These are phyloP conservation scores for Anas platyrhynchos DNA, from an alignment of 2,113 vertebrate species.

Conservation along the genomic window DNA sequence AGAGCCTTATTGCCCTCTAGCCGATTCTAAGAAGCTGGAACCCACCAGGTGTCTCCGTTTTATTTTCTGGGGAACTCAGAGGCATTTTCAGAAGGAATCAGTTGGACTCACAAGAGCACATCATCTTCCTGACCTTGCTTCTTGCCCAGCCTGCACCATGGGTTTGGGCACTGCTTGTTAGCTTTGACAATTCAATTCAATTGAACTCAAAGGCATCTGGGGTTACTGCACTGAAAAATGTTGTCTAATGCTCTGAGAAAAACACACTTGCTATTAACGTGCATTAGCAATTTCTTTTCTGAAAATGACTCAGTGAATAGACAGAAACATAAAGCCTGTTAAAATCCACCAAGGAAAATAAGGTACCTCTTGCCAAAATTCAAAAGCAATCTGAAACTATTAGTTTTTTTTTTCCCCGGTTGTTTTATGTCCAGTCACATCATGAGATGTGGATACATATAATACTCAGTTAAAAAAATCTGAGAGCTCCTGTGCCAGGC, in stretches of 20 bases:
- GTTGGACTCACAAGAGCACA: neutral
- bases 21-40: neutral
- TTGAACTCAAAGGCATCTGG: neutral
- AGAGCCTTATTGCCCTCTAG: neutral
- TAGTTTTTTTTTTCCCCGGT: neutral
- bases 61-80: neutral
- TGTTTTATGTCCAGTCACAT: neutral
- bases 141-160: fast-evolving
- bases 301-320: neutral
- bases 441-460: fast-evolving
- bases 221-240: neutral
- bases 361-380: neutral
- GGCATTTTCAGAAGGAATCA: neutral
- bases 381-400: neutral
- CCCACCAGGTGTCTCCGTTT: neutral
- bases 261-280: neutral
- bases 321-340: neutral
- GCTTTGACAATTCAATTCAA: neutral
- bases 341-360: neutral
- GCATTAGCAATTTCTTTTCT: neutral
- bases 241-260: neutral
- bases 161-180: neutral
- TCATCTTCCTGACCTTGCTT: neutral
- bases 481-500: neutral
- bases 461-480: neutral